Evolutionary conservation across 2,888 invertebrate species (phyloP).

Genomic region (Linhomoeus sp.): DNA sequence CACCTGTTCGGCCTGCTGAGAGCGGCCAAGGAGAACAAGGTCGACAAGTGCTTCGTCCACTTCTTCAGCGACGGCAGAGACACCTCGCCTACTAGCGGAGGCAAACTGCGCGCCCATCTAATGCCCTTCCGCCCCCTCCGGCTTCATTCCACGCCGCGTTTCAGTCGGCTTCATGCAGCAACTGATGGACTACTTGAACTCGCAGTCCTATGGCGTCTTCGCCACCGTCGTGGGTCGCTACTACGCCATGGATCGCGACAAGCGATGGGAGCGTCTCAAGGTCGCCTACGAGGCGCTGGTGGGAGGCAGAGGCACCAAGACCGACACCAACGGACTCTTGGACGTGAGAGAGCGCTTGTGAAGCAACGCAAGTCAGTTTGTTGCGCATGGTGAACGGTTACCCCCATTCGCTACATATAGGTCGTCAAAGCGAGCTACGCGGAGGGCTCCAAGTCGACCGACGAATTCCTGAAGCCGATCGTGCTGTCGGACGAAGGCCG

Average conservation of each 20-base stretch:
- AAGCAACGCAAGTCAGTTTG: constrained; percentile 3
- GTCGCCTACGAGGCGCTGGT: constrained; percentile 32
- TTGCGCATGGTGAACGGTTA: too few relatives aligned
- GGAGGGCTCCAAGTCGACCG: constrained; percentile 28
- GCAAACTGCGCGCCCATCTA: too few relatives aligned
- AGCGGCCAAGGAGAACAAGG: constrained; percentile 28
- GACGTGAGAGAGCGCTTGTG: constrained; percentile 7
- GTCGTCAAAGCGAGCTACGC: constrained; percentile 25
- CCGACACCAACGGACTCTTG: constrained; percentile 16
- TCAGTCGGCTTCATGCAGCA: constrained; percentile 22
- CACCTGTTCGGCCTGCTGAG: constrained; percentile 30
- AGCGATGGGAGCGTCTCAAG: constrained; percentile 21
- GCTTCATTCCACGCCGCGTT: too few relatives aligned
- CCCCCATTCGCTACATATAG: too few relatives aligned
- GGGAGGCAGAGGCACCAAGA: constrained; percentile 27
- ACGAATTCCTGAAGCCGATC: constrained; percentile 33
- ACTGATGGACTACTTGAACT: constrained; percentile 19
- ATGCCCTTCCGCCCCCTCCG: too few relatives aligned
- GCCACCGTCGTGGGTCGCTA: constrained; percentile 30
- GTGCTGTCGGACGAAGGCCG: constrained; percentile 23
- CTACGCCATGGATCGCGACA: constrained; percentile 34
- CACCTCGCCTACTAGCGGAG: constrained; percentile 30
- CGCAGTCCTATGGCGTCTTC: constrained; percentile 23
- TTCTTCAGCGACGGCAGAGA: constrained; percentile 32
- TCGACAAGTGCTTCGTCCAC: constrained; percentile 30